Percentiles rank a stretch among this genome's conserved stretches.
Conservation (phyloP, 2,113 vertebrate species). For the Camarhynchus parvulus region DNA sequence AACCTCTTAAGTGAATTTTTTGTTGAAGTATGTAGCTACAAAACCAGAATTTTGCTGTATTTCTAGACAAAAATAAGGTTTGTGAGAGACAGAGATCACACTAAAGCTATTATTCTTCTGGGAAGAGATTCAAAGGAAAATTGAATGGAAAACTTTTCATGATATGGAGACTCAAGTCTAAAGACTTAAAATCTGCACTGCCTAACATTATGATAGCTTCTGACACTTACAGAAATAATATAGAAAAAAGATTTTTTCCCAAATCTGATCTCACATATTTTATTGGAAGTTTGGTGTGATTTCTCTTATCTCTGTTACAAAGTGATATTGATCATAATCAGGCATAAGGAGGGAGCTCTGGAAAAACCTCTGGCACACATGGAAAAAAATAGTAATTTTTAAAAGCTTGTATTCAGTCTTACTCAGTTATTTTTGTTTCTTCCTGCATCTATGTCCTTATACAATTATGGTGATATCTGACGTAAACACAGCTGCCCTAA, state of each 20-base stretch:
- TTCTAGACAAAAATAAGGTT: neutral
- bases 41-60: neutral
- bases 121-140: neutral
- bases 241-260: neutral
- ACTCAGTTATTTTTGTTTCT: neutral
- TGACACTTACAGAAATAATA: neutral
- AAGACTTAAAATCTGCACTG: neutral
- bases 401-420: neutral
- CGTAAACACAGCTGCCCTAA: neutral
- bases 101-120: neutral
- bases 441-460: neutral
- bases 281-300: neutral
- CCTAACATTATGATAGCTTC: neutral
- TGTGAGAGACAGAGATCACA: neutral
- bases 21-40: neutral
- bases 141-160: neutral
- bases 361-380: neutral
- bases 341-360: neutral
- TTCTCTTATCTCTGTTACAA: neutral
- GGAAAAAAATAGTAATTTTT: neutral
- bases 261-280: neutral
- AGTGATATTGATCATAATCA: neutral
- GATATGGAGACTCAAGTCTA: neutral
- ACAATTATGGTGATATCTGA: neutral
- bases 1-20: neutral